Conservation (phyloP, 2,113 vertebrate genomes). For the Tinamus guttatus region DNA sequence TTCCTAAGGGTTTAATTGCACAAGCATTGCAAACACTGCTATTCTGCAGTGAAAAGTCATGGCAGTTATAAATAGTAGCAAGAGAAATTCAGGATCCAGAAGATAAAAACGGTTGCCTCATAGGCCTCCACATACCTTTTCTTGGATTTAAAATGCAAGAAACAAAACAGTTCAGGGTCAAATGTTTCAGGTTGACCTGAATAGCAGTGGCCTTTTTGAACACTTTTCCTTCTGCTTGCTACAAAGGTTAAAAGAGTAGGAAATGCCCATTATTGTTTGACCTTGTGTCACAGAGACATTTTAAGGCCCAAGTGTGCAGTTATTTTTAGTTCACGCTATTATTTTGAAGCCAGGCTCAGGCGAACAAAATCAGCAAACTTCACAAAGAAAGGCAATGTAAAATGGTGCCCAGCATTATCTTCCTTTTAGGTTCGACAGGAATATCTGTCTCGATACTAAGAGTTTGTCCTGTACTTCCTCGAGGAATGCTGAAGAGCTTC, state of each 20-base stretch:
- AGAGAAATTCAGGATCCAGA: background rate
- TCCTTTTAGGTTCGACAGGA: conserved; percentile 39
- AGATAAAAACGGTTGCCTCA: background rate
- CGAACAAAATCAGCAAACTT: conserved; percentile 24
- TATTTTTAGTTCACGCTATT: conserved; percentile 70
- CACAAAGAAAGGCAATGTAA: conserved; percentile 4
- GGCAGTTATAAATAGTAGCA: background rate
- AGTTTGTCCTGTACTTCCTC: conserved; percentile 40
- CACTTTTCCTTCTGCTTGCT: conserved; percentile 78
- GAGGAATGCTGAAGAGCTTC: conserved; percentile 66
- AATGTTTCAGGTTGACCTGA: conserved; percentile 74
- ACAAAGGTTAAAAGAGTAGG: conserved; percentile 77
- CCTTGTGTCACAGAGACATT: conserved; percentile 64
- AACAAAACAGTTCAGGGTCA: conserved; percentile 73
- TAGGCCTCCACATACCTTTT: conserved; percentile 25
- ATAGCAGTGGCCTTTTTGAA: conserved; percentile 71
- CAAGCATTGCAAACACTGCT: background rate
- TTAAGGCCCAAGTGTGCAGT: conserved; percentile 43
- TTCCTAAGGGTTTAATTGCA: background rate
- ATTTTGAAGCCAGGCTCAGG: conserved; percentile 39
- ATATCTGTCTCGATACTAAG: conserved; percentile 36
- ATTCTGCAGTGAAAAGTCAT: background rate
- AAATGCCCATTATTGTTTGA: conserved; percentile 76
- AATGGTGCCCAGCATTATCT: conserved; percentile 29
- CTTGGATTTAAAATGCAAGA: conserved; percentile 56